These are phyloP conservation scores for Tachysurus fulvidraco DNA, from an alignment of 2,113 vertebrate species.

Conservation along the genomic window DNA sequence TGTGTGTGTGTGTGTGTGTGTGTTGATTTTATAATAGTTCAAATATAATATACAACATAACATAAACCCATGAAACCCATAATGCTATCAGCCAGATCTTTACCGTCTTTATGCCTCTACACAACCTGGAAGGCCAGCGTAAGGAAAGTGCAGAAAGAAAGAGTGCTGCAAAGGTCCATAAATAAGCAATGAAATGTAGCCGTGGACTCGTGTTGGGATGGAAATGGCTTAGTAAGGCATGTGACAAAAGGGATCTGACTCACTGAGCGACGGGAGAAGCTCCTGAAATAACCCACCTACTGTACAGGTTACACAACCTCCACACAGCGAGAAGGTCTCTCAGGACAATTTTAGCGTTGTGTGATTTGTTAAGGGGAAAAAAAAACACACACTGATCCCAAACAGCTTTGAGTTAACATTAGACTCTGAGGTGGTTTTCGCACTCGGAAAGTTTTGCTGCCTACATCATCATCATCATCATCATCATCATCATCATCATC, in stretches of 20 bases:
- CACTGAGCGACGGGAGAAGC: background rate
- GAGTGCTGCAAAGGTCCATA: background rate
- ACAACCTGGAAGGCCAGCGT: background rate
- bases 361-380: background rate
- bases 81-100: background rate
- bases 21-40: background rate
- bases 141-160: slow-evolving; percentile 9
- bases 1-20: background rate
- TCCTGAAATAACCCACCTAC: slow-evolving; percentile 1
- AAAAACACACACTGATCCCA: background rate
- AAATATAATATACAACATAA: background rate
- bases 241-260: slow-evolving; percentile 11
- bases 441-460: too few species aligned
- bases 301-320: background rate
- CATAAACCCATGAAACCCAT: too few species aligned
- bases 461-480: too few species aligned
- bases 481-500: too few species aligned
- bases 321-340: background rate
- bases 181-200: slow-evolving; percentile 13
- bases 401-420: background rate
- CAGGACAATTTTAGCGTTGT: background rate
- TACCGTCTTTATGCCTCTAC: background rate
- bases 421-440: background rate
- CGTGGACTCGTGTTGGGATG: background rate
- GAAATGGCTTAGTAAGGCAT: slow-evolving; percentile 7